Evolutionary conservation across 1,140 invertebrate genomes (phyloP).

Genomic region (Euura lappo): DNA sequence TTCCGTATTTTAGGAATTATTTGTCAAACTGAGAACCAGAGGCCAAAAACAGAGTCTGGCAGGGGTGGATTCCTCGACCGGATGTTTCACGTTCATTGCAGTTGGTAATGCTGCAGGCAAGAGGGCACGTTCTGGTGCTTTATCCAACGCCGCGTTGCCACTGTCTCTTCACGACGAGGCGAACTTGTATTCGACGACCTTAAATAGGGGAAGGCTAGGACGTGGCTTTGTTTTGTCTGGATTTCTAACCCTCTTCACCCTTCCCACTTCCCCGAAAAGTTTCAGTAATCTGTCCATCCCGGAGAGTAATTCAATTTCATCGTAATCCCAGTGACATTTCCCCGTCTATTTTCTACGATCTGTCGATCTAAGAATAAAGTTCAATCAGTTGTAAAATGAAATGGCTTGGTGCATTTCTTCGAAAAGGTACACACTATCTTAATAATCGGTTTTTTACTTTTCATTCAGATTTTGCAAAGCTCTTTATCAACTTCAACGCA

Average conservation of each 20-base stretch:
- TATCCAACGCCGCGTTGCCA: not conserved
- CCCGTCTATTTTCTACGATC: not conserved
- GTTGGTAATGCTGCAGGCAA: not conserved
- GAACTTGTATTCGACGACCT: not conserved
- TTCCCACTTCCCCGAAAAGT: not conserved
- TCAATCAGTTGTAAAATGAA: not conserved
- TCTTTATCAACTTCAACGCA: no score
- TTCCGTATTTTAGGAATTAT: conserved; percentile 12
- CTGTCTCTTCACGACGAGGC: not conserved
- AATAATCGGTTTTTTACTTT: no score
- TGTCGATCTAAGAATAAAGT: not conserved
- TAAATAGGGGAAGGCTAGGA: not conserved
- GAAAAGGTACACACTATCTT: no score
- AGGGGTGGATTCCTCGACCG: not conserved
- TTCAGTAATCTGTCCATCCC: not conserved
- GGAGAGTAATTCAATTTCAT: not conserved
- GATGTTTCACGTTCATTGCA: conserved; percentile 3
- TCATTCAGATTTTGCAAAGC: no score
- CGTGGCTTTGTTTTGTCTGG: conserved; percentile 1
- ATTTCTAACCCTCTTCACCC: not conserved
- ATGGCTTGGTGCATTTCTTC: not conserved
- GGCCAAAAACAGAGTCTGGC: not conserved
- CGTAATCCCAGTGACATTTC: not conserved
- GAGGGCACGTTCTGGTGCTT: not conserved
- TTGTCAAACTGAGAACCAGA: conserved; percentile 1